Conservation (phyloP, 2,888 invertebrate genomes). For the Achlya flavicornis region DNA sequence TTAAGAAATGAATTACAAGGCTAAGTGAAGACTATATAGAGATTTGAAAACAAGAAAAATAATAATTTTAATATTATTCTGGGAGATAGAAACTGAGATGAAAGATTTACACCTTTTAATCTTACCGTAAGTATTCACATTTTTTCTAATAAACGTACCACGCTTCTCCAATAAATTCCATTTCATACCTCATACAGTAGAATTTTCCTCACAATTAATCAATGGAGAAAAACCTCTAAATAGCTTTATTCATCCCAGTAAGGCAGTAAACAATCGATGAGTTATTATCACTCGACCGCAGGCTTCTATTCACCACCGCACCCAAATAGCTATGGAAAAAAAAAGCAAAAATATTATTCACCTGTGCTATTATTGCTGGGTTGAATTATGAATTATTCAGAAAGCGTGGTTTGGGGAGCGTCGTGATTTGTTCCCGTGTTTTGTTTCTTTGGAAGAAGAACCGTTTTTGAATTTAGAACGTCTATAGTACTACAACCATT, state of each 20-base stretch:
- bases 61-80: too few relatives aligned
- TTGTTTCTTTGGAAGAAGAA: constrained; percentile 53
- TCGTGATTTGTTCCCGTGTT: constrained; percentile 62
- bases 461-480: constrained; percentile 36
- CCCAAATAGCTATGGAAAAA: constrained; percentile 25
- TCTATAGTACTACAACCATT: constrained; percentile 18
- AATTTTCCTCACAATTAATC: constrained; percentile 24
- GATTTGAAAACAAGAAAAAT: too few relatives aligned
- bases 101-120: too few relatives aligned
- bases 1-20: too few relatives aligned
- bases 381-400: constrained; percentile 75
- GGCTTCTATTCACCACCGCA: constrained; percentile 59
- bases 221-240: constrained; percentile 25
- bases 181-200: background rate
- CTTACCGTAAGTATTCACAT: too few relatives aligned
- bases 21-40: too few relatives aligned
- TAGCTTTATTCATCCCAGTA: constrained; percentile 46
- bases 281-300: constrained; percentile 77
- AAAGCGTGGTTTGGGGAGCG: constrained; percentile 38
- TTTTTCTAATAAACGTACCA: background rate
- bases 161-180: background rate
- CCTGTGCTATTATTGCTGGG: constrained; percentile 70
- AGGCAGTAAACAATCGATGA: constrained; percentile 77
- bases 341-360: constrained; percentile 68
- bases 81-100: too few relatives aligned